Evolutionary conservation across 2,888 invertebrate species (phyloP), one percentile per base, ranked within the genome.

Genomic region (Pterostichus madidus): DNA sequence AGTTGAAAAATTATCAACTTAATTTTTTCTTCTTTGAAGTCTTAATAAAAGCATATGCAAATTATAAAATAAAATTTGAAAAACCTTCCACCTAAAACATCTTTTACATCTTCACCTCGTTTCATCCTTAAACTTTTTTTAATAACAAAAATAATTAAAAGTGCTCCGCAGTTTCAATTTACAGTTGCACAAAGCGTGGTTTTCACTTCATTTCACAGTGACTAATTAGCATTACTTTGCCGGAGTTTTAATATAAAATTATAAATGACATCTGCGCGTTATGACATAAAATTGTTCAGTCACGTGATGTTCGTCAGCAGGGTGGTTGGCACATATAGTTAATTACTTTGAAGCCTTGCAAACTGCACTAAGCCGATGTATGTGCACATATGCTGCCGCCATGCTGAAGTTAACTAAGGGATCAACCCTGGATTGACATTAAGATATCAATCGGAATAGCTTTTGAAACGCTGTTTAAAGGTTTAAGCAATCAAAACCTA

Each of bases 191-290:
- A 71, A 44, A 71, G 24, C 17, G 68, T 15, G 68, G 11, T 71
- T 71, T 71, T 71, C 68, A 71, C 68, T 39, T 71, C 39, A 71
- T 71, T 71, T 44, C 64, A 44, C 68, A 17, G 64, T 71, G 68
- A 71, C 24, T 71, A 71, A 71, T 71, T 71, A 71, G 68, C 44
- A 71, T 71, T 71, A 71, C 68, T 71, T 71, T 71, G 10, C 68
- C n/a, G 68, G 44, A 71, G 44, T 71, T 75, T 52, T 75, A 75
- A 75, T 75, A 75, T 75, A 75, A 75, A 13, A 49, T 39, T 24
- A 71, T 71, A 71, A 71, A 71, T 35, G 64, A 49, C 71, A 71
- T 15, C 71, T 46, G 71, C n/a, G 46, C 71, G 44, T 71, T 44
- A 46, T 71, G 44, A 71, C 17, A 71, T 10, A 71, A 46, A 7